Evolutionary conservation across 2,113 vertebrate species (phyloP).

Genomic region (Austrofundulus limnaeus): DNA sequence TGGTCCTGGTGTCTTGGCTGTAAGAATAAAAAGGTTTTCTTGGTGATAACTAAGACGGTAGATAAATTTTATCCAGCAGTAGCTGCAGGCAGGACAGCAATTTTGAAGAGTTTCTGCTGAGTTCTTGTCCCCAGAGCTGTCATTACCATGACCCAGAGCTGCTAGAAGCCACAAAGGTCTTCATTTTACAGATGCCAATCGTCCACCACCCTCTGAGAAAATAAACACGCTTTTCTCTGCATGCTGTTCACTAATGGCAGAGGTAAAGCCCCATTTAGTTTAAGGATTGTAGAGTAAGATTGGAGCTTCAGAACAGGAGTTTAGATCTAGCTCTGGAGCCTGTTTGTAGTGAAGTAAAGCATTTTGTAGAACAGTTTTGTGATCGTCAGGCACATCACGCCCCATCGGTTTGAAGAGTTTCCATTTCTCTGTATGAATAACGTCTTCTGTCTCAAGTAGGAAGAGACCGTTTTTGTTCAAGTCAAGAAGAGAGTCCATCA

Average conservation of each 20-base stretch:
- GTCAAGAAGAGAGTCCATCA: conserved; percentile 5
- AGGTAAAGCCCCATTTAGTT: conserved; percentile 17
- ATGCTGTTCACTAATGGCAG: conserved; percentile 2
- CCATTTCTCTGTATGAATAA: conserved; percentile 1
- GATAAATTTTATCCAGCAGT: conserved; percentile 22
- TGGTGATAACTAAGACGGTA: conserved; percentile 24
- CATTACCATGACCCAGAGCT: conserved; percentile 62
- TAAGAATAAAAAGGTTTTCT: conserved; percentile 9
- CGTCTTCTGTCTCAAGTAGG: conserved; percentile 1
- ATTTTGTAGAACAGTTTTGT: background rate
- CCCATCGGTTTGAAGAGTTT: background rate
- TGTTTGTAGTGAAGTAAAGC: too few species aligned
- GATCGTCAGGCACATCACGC: background rate
- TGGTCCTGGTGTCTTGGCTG: too few species aligned
- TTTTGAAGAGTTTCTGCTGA: conserved; percentile 22
- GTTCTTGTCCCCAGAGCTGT: conserved; percentile 60
- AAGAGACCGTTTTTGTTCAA: background rate
- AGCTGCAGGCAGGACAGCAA: conserved; percentile 34
- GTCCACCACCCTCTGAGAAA: conserved; percentile 66
- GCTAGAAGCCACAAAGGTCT: conserved; percentile 43
- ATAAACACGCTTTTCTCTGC: conserved; percentile 61
- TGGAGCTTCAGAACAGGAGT: background rate
- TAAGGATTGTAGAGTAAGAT: background rate
- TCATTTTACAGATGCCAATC: conserved; percentile 67
- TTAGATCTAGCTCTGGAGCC: background rate